A percentile compares a stretch with the other conserved stretches of the same genome.
Evolutionary conservation across 2,888 invertebrate species (phyloP).

Genomic region (Apeira syringaria): DNA sequence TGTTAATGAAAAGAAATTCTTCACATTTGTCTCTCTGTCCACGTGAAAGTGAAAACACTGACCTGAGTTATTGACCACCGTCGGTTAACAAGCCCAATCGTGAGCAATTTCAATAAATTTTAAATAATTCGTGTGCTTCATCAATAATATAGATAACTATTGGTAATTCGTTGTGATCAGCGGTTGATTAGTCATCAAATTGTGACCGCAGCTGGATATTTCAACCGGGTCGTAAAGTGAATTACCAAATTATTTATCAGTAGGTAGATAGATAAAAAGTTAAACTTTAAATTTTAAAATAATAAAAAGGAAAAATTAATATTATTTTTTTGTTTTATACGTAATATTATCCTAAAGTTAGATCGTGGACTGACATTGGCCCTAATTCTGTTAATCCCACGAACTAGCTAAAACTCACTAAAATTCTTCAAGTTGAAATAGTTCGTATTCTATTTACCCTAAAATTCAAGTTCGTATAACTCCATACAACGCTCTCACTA

Average conservation of each 20-base stretch:
- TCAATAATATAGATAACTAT: slow-evolving; percentile 30
- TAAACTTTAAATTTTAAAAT: too few relatives aligned
- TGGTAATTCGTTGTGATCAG: slow-evolving; percentile 51
- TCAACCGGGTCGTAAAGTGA: slow-evolving; percentile 14
- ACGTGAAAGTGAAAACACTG: slow-evolving; percentile 48
- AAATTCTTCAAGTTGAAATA: too few relatives aligned
- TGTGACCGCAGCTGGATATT: slow-evolving; percentile 32
- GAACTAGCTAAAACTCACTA: too few relatives aligned
- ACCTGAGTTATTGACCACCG: slow-evolving; percentile 41
- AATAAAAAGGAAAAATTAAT: too few relatives aligned
- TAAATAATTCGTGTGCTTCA: slow-evolving; percentile 24
- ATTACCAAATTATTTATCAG: slow-evolving; percentile 15
- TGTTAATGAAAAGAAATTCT: slow-evolving; percentile 68
- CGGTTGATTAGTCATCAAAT: slow-evolving; percentile 46
- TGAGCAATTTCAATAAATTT: slow-evolving; percentile 30
- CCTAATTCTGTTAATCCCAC: too few relatives aligned
- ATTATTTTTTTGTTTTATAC: too few relatives aligned
- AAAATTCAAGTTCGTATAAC: slow-evolving; percentile 11
- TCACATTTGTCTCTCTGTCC: slow-evolving; percentile 60
- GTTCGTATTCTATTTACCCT: too few relatives aligned
- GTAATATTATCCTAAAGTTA: too few relatives aligned
- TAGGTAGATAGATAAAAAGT: too few relatives aligned
- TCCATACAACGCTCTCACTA: too few relatives aligned
- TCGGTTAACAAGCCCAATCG: slow-evolving; percentile 36
- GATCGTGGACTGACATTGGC: too few relatives aligned